Conservation (phyloP, 1,140 invertebrate species). For the Eumaeus atala region DNA sequence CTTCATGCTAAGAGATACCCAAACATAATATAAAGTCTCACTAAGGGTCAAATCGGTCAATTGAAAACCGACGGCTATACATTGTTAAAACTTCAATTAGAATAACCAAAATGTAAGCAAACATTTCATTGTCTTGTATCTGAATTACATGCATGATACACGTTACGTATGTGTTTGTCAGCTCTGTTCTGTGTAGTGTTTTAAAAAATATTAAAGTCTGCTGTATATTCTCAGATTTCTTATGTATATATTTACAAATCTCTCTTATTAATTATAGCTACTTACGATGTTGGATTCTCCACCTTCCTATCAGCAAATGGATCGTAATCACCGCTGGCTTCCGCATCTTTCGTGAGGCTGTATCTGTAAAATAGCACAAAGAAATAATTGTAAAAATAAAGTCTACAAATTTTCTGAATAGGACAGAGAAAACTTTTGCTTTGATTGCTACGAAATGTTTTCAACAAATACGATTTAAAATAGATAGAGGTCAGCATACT, state of each 20-base stretch:
- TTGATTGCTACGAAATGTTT: neutral
- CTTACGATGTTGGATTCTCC: conserved; percentile 88
- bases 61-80: no score
- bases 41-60: no score
- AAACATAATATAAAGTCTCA: no score
- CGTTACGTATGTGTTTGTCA: neutral
- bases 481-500: neutral
- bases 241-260: no score
- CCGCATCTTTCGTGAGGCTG: conserved; percentile 50
- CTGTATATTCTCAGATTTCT: neutral
- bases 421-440: neutral
- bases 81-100: no score
- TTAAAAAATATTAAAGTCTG: neutral
- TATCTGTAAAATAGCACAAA: conserved; percentile 34
- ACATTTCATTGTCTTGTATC: no score
- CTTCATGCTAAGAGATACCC: no score
- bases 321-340: conserved; percentile 76
- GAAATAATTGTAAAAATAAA: neutral
- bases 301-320: conserved; percentile 82
- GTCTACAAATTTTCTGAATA: neutral
- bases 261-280: conserved; percentile 38
- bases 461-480: neutral
- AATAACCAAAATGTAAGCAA: no score
- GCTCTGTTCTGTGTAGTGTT: neutral
- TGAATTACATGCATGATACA: no score